These are phyloP conservation scores for Panthera leo DNA, from an alignment of 2,113 vertebrate species.

Conservation along the genomic window DNA sequence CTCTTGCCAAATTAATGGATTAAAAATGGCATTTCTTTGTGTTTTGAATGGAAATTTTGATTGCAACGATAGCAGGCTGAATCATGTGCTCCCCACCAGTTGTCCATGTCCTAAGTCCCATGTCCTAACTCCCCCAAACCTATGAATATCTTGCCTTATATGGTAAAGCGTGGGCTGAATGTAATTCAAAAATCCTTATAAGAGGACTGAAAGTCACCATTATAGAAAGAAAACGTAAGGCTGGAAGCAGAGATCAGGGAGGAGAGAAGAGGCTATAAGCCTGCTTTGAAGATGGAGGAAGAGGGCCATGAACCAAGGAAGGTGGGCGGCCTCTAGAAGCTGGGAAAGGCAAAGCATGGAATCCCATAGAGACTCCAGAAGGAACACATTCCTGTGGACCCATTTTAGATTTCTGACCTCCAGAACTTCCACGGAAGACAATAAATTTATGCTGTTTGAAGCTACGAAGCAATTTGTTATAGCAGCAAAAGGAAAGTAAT, in stretches of 20 bases:
- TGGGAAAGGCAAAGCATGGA: too few species aligned
- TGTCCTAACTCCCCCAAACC: not conserved
- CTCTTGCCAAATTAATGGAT: not conserved
- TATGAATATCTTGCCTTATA: not conserved
- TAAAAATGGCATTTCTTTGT: not conserved
- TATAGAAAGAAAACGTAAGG: not conserved
- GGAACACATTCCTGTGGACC: not conserved
- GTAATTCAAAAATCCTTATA: not conserved
- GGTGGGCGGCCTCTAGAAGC: fast-evolving
- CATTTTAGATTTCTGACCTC: not conserved
- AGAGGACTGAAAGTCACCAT: not conserved
- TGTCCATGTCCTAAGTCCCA: not conserved
- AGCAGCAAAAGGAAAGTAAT: not conserved
- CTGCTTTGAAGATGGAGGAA: not conserved
- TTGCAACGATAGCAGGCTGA: not conserved
- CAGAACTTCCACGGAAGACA: not conserved
- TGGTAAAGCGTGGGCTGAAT: too few species aligned
- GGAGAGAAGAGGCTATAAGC: not conserved
- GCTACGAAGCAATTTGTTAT: not conserved
- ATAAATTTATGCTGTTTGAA: not conserved
- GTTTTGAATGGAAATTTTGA: not conserved
- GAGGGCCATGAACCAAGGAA: not conserved
- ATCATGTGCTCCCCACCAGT: not conserved
- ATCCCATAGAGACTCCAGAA: not conserved
- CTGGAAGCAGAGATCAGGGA: not conserved